Conservation (phyloP, 2,113 vertebrate species). For the Perognathus longimembris region DNA sequence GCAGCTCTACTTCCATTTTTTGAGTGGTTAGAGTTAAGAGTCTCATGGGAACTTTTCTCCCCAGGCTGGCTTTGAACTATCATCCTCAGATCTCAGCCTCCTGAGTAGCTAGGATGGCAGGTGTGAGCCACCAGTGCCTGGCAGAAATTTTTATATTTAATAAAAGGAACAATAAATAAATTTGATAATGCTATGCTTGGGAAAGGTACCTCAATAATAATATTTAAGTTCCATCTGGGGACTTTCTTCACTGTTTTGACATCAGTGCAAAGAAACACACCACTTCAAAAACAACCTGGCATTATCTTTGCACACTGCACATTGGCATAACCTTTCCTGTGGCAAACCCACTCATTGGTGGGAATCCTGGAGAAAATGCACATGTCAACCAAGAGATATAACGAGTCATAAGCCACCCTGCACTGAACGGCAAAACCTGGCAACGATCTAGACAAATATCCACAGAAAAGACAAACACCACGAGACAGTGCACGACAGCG, state of each 20-base stretch:
- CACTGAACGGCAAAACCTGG: not conserved
- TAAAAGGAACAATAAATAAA: not conserved
- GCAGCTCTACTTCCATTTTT: too few species aligned
- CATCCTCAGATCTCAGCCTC: too few species aligned
- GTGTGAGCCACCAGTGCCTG: too few species aligned
- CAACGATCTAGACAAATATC: slow-evolving; percentile 32
- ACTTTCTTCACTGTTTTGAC: not conserved
- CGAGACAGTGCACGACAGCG: not conserved
- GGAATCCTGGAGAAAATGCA: not conserved
- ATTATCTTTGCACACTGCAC: not conserved
- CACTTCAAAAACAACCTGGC: not conserved
- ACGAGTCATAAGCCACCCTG: not conserved
- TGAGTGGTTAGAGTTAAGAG: too few species aligned
- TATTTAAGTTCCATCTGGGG: not conserved
- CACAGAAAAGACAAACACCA: not conserved
- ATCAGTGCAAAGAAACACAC: not conserved
- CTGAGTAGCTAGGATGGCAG: too few species aligned
- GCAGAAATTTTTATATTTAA: not conserved
- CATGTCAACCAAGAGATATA: not conserved
- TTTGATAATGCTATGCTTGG: not conserved
- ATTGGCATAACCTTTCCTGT: not conserved
- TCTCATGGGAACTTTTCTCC: too few species aligned
- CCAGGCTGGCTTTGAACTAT: too few species aligned
- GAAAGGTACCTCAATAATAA: not conserved
- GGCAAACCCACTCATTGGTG: not conserved